Base-by-base conservation (phyloP, 2,797 vertebrate species). In the Anniella stebbinsi region DNA sequence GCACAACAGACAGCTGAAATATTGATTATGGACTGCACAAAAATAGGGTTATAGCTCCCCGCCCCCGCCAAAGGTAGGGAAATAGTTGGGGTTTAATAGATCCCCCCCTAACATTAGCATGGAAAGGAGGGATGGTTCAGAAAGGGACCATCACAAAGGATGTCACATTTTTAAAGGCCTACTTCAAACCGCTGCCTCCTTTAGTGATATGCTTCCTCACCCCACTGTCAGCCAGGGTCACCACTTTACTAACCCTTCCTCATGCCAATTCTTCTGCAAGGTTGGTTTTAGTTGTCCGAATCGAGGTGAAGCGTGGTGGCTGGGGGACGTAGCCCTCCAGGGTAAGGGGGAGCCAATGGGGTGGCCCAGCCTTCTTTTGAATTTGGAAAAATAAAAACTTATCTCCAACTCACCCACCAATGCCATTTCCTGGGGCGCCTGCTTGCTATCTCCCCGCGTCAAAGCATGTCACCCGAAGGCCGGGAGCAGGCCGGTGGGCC, bases 331-430 rank as follows among this genome's bases (percentile, higher is more conserved):
- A 25, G 66, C 17, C 11, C 63, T 23, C 82, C 30, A 25, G 80
- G 36, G 30, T 4, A 38, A 6, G 3, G 41, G 75, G 41, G 38
- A 77, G 78, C 17, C 2, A 15, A 1, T 57, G 17, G 7, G 3
- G 17, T 21, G 15, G 51, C 51, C 33, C 6, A 72, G 28, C 15
- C 30, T 48, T 15, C 54, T 25, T 57, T 76, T 12, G 3, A 17
- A 1, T 73, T 18, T 51, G 30, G 21, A 41, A 81, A 60, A 48
- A 4, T 21, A 45, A 84, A 87, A 57, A 6, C 5, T 25, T 30
- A 13, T 54, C 30, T n/a, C 73, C 30, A 80, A 87, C 89, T 90
- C 66, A 90, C 89, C 89, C 38, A 33, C 18, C 28, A 48, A 28
- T n/a, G 2, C 51, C 6, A 15, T 54, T n/a, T 21, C 38, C 30